Evolutionary conservation across 2,797 vertebrate species (phyloP).

Genomic region (Vespertilio murinus): DNA sequence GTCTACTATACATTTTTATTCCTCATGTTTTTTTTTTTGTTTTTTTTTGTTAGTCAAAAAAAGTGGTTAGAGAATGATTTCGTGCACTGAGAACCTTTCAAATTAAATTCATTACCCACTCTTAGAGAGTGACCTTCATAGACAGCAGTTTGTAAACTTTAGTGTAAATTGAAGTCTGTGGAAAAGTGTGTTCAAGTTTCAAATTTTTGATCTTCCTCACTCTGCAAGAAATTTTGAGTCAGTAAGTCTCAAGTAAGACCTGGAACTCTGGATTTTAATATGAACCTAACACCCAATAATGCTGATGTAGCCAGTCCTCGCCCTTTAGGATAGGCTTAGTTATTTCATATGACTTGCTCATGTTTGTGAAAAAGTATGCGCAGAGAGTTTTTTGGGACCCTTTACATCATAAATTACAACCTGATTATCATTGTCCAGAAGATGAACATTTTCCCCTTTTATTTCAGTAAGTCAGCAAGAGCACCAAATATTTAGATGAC

Average conservation of each 20-base stretch:
- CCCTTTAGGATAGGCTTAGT: background rate
- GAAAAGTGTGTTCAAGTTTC: background rate
- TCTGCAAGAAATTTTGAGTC: background rate
- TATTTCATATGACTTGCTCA: background rate
- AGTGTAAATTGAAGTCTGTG: conserved; percentile 8
- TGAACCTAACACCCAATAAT: background rate
- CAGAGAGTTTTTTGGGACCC: background rate
- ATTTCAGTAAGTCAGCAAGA: background rate
- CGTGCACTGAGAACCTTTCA: conserved; percentile 12
- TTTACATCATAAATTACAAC: background rate
- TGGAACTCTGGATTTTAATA: conserved; percentile 15
- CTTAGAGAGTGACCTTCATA: conserved; percentile 10
- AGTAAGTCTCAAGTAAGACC: background rate
- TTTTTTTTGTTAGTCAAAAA: too few species aligned
- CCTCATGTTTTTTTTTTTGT: background rate
- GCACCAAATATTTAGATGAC: background rate
- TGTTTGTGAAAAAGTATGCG: background rate
- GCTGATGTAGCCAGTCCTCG: background rate
- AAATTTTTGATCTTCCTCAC: background rate
- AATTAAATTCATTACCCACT: background rate
- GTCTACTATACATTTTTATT: background rate
- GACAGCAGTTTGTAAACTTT: background rate
- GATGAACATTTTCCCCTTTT: background rate
- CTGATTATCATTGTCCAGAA: background rate
- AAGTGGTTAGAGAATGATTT: background rate